These are phyloP conservation scores for Temnopleurus reevesii DNA, from an alignment of 53 echinoderm and acorn worm genomes.

Conservation along the genomic window DNA sequence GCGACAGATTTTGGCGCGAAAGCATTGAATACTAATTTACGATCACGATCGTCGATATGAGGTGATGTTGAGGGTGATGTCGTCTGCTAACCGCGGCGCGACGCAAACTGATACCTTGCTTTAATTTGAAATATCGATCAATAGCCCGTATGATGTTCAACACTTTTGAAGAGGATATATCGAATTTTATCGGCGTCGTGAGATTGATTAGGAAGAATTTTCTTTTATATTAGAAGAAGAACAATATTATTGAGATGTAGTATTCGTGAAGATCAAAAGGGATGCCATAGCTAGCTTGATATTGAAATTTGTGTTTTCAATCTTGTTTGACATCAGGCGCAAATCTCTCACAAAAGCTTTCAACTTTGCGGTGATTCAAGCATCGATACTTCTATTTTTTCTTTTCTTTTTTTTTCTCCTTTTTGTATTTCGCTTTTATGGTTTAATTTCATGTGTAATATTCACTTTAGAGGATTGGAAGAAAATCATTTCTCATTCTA, in stretches of 20 bases:
- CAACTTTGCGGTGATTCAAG: too few species aligned
- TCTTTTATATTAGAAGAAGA: neutral
- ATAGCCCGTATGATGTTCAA: neutral
- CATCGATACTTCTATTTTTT: too few species aligned
- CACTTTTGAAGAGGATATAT: slow-evolving; percentile 18
- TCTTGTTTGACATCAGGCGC: too few species aligned
- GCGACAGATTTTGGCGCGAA: slow-evolving; percentile 24
- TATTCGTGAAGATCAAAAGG: neutral
- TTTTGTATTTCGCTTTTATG: too few species aligned
- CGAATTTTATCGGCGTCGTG: slow-evolving; percentile 27
- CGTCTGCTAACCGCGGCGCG: neutral
- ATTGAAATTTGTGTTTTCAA: neutral
- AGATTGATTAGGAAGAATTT: slow-evolving; percentile 9
- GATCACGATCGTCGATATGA: neutral
- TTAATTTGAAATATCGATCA: slow-evolving; percentile 7
- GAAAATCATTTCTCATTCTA: too few species aligned
- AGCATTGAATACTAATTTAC: slow-evolving; percentile 26
- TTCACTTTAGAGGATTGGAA: too few species aligned
- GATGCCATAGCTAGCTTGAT: neutral
- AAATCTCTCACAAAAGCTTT: too few species aligned
- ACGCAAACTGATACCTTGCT: slow-evolving; percentile 29
- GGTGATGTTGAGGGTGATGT: neutral
- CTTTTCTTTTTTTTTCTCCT: too few species aligned
- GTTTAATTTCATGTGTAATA: too few species aligned
- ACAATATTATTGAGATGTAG: neutral